Base-by-base conservation (phyloP, 2,797 vertebrate species). In the Anguilla anguilla region DNA sequence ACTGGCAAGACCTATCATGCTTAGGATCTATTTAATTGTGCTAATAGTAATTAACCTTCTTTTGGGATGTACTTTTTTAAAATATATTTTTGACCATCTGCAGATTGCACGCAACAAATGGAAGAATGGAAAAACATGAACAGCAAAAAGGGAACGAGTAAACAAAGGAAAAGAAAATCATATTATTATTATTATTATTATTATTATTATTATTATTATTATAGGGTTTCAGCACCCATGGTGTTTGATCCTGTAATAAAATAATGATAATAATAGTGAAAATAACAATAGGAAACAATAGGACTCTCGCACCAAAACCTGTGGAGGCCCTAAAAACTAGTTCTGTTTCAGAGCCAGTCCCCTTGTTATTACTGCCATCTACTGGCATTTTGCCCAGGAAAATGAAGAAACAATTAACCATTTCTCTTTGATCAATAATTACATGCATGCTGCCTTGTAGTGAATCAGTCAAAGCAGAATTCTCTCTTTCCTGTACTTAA, bases 361-460 rank as follows among this genome's bases (percentile, higher is more conserved):
- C 74, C 35, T 39, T 77, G 74, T 46, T 35, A 77, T 35, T 43
- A 77, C 74, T 39, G 74, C 74, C 74, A 77, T 77, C 74, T 77
- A 46, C 31, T 77, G 74, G 74, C 35, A 17, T 3, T 15, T 39
- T 31, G 31, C 25, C 17, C 49, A 4, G 46, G 9, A n/a, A n/a
- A 25, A 7, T 83, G n/a, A 28, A 25, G 9, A n/a, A 11, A 53
- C 39, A 51, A 4, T 46, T 6, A 43, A 35, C 81, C 5, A 83
- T 53, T 51, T 83, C 6, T 28, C 49, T n/a, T 43, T 49, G 46
- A 81, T 81, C 22, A 43, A 83, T 51, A 22, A 9, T 10, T n/a
- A 83, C n/a, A 53, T 49, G 11, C 19, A 9, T n/a, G 43, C n/a
- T n/a, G 22, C 25, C 1, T 77, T 77, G 17, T 43, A 77, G 17